Evolutionary conservation across 64 coral and sea anemone genomes (phyloP).

Genomic region (Pachyseris speciosa): DNA sequence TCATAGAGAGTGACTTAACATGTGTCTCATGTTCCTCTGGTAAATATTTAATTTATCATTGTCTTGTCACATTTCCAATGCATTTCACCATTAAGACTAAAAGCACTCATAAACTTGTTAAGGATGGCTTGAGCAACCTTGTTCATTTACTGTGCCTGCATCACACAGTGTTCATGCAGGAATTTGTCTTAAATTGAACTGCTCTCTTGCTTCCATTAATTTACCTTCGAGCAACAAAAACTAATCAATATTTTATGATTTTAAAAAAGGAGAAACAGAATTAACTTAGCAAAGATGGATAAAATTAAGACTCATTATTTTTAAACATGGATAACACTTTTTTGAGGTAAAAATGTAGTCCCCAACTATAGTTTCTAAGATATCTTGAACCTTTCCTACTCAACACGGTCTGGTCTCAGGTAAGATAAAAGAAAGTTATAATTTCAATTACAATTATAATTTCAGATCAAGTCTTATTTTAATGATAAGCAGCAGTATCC

Average conservation of each 20-base stretch:
- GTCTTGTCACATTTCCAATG: neutral
- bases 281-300: conserved; percentile 5
- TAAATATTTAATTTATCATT: conserved; percentile 24
- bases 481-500: neutral
- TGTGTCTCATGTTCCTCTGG: conserved; percentile 16
- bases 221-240: conserved; percentile 2
- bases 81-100: neutral
- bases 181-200: neutral
- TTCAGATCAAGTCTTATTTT: too few species aligned
- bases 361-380: too few species aligned
- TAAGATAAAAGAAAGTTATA: too few species aligned
- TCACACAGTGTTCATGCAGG: neutral
- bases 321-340: too few species aligned
- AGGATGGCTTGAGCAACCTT: neutral
- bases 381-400: too few species aligned
- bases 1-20: neutral
- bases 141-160: neutral
- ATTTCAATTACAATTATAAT: too few species aligned
- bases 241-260: conserved; percentile 31
- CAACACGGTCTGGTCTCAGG: too few species aligned
- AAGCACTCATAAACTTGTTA: neutral
- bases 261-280: neutral
- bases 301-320: neutral
- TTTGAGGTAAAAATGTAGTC: too few species aligned
- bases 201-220: neutral